Percentiles rank a stretch among this genome's conserved stretches.
Conservation (phyloP, 2,888 invertebrate genomes). For the Galerucella calmariensis region DNA sequence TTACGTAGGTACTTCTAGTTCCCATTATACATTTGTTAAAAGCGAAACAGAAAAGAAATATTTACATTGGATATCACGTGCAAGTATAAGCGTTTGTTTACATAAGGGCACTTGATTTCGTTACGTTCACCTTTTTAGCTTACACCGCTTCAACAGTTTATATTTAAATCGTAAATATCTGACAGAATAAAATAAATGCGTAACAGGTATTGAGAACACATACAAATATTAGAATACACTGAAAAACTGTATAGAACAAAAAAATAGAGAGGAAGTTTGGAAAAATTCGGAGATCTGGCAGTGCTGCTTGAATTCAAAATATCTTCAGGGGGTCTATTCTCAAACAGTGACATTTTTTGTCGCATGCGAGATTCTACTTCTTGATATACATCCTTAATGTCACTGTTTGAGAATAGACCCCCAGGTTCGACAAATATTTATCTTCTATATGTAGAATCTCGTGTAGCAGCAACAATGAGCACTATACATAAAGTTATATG, state of each 20-base stretch:
- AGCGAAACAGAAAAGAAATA: constrained; percentile 46
- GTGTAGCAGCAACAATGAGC: too few species aligned
- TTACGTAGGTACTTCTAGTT: constrained; percentile 43
- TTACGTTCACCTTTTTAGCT: constrained; percentile 52
- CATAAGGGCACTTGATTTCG: constrained; percentile 54
- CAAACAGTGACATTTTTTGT: too few species aligned
- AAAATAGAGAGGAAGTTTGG: too few species aligned
- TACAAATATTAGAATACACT: neutral
- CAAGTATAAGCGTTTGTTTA: constrained; percentile 49
- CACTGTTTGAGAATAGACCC: too few species aligned
- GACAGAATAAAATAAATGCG: constrained; percentile 20
- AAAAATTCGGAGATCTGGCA: too few species aligned
- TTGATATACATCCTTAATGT: too few species aligned
- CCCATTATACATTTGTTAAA: constrained; percentile 42
- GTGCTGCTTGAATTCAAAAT: too few species aligned
- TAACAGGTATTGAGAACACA: constrained; percentile 14
- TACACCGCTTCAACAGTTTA: constrained; percentile 14
- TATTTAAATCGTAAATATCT: constrained; percentile 26
- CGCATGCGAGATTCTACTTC: too few species aligned
- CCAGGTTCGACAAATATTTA: too few species aligned
- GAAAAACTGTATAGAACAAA: neutral
- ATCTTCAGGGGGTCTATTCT: too few species aligned
- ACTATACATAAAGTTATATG: too few species aligned
- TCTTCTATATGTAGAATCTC: too few species aligned
- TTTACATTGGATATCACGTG: constrained; percentile 53